Evolutionary conservation across 1,140 invertebrate species (phyloP).

Genomic region (Gonioctena quinquepunctata): DNA sequence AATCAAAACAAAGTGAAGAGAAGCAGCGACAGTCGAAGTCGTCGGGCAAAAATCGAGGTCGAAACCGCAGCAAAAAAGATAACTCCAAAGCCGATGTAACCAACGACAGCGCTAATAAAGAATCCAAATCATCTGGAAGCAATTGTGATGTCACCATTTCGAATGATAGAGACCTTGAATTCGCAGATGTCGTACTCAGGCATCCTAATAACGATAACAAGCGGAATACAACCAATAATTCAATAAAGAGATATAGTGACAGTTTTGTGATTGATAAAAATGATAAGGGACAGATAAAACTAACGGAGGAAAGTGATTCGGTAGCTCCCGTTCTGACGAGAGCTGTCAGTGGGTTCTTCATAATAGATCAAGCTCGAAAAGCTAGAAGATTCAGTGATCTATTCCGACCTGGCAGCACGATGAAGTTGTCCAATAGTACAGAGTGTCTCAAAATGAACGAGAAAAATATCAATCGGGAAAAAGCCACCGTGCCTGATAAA

Average conservation of each 20-base stretch:
- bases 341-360: constrained; percentile 45
- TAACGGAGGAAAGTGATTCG: constrained; percentile 21
- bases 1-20: constrained; percentile 17
- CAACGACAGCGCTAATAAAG: neutral
- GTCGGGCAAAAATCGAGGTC: constrained; percentile 14
- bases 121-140: neutral
- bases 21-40: constrained; percentile 24
- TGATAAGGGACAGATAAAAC: constrained; percentile 21
- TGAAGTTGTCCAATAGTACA: constrained; percentile 28
- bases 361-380: constrained; percentile 44
- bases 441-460: constrained; percentile 27
- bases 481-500: constrained; percentile 16
- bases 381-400: constrained; percentile 48
- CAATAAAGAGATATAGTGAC: constrained; percentile 52
- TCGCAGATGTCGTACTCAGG: constrained; percentile 35
- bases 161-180: constrained; percentile 21
- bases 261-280: constrained; percentile 48
- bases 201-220: constrained; percentile 16
- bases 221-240: constrained; percentile 14
- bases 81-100: neutral
- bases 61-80: constrained; percentile 25
- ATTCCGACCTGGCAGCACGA: constrained; percentile 34
- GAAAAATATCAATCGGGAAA: constrained; percentile 22
- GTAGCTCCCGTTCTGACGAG: constrained; percentile 33
- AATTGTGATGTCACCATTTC: constrained; percentile 9